phyloP scores from a whole-genome alignment of 1,140 invertebrate genomes.

The Pectinophora gossypiella region DNA sequence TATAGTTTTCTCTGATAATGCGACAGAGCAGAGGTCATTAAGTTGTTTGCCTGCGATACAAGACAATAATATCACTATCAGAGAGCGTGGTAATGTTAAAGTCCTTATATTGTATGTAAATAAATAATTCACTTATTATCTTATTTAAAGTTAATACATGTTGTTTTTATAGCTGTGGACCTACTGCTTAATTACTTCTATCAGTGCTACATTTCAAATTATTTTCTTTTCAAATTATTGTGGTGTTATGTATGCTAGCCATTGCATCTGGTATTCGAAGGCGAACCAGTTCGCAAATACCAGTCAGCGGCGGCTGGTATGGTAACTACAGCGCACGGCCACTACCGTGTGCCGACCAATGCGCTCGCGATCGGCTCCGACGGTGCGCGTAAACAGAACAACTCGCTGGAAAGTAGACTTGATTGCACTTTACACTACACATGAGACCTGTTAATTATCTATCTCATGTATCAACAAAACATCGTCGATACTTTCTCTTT shows the following conservation, averaged over 20 bases:
- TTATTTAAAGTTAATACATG: no score
- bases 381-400: background rate
- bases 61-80: background rate
- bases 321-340: background rate
- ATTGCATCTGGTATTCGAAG: slow-evolving; percentile 13
- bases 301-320: slow-evolving; percentile 1
- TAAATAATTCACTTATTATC: background rate
- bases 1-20: background rate
- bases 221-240: no score
- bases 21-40: slow-evolving; percentile 7
- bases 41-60: slow-evolving; percentile 20
- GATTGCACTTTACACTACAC: background rate
- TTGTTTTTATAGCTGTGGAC: no score
- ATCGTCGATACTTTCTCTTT: no score
- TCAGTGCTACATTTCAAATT: no score
- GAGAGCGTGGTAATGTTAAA: background rate
- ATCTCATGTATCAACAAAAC: background rate
- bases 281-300: slow-evolving; percentile 7
- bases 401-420: background rate
- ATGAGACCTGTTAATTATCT: background rate
- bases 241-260: no score
- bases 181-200: no score
- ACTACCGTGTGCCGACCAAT: background rate
- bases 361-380: background rate
- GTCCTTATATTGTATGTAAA: background rate